A percentile compares a stretch with the other conserved stretches of the same genome.
phyloP scores from a whole-genome alignment of 2,888 invertebrate species.

The Osmoderma eremita region DNA sequence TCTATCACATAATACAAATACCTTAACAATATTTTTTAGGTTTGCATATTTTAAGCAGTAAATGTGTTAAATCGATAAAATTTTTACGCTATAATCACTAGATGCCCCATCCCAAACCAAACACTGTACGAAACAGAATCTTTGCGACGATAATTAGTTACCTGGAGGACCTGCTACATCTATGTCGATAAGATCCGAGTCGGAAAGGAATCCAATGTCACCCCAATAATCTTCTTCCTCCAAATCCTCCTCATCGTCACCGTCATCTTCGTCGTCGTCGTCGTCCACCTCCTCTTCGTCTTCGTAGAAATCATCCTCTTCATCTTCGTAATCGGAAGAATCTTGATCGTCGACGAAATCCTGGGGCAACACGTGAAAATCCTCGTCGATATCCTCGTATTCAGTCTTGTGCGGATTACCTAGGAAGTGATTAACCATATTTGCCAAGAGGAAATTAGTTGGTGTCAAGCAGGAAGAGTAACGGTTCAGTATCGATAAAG shows the following conservation, averaged over 20 bases:
- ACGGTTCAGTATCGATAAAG: conserved; percentile 19
- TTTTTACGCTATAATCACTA: background rate
- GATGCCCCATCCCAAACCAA: background rate
- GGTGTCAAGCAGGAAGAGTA: conserved; percentile 8
- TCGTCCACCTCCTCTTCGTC: conserved; percentile 24
- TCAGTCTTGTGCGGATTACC: conserved; percentile 33
- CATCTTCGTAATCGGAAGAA: conserved; percentile 18
- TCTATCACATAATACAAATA: background rate
- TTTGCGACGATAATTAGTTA: background rate
- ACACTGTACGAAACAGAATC: no score
- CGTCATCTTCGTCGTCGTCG: conserved; percentile 15
- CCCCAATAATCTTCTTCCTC: conserved; percentile 19
- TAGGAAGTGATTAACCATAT: conserved; percentile 33
- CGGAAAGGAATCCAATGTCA: conserved; percentile 12
- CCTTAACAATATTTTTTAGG: background rate
- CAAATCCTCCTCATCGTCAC: conserved; percentile 8
- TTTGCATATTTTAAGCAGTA: background rate
- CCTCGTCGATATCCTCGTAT: conserved; percentile 34
- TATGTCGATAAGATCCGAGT: conserved; percentile 9
- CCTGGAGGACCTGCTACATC: conserved; percentile 33
- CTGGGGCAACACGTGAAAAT: conserved; percentile 14
- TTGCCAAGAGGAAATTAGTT: background rate
- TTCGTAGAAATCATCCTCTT: conserved; percentile 19
- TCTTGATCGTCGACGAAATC: conserved; percentile 26
- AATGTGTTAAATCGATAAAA: background rate